A percentile compares a stretch with the other conserved stretches of the same genome.
Conservation (phyloP, 2,797 vertebrate genomes). For the Pantherophis vulpinus region DNA sequence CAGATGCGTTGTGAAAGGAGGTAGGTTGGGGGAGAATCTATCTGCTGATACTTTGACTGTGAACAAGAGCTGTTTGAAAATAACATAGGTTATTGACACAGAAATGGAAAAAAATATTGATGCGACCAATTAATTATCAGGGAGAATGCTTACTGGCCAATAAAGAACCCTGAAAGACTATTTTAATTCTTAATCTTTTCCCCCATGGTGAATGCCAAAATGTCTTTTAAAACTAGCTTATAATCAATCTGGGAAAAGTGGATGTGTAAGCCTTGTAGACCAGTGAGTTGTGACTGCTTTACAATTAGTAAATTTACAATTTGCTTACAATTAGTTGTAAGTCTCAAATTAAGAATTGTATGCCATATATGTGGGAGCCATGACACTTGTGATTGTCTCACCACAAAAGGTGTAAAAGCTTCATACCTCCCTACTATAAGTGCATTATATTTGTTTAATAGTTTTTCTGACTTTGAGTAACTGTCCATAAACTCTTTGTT, state of each 20-base stretch:
- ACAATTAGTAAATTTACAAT: no score
- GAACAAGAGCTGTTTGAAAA: neutral
- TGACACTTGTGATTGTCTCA: neutral
- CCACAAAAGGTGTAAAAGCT: neutral
- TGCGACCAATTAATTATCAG: neutral
- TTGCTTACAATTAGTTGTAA: neutral
- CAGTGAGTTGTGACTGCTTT: no score
- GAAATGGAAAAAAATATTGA: neutral
- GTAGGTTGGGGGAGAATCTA: neutral
- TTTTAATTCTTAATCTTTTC: neutral
- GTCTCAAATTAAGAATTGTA: neutral
- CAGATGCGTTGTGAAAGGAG: neutral
- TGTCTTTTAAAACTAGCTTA: neutral
- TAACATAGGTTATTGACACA: neutral
- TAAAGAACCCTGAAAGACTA: neutral
- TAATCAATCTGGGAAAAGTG: neutral
- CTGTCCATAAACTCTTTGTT: neutral
- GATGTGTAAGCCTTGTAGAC: neutral
- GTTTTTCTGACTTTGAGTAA: neutral
- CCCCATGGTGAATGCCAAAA: neutral
- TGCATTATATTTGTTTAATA: neutral
- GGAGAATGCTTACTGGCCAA: neutral
- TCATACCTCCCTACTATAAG: neutral
- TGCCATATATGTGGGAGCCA: neutral
- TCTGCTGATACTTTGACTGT: neutral